Conservation (phyloP, 2,797 vertebrate genomes). For the Neosilurus mollespiculum region DNA sequence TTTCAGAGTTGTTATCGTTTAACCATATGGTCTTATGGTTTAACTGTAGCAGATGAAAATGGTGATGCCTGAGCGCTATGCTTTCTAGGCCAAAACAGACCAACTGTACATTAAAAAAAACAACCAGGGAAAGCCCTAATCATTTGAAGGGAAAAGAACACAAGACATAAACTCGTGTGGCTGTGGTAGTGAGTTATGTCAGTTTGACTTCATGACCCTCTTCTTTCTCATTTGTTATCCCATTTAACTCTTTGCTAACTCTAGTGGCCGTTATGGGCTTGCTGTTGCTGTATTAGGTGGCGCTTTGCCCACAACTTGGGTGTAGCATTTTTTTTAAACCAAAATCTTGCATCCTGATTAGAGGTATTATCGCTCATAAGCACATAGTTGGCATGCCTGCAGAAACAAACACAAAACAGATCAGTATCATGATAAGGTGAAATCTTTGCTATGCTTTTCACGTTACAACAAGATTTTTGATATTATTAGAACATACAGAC, state of each 20-base stretch:
- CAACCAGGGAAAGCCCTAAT: not conserved
- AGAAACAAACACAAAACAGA: no score
- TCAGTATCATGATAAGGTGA: no score
- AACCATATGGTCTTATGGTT: not conserved
- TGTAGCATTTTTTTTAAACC: not conserved
- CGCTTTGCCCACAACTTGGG: not conserved
- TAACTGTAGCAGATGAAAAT: not conserved
- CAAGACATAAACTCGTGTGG: not conserved
- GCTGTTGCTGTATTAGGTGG: constrained; percentile 18
- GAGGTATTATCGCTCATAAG: not conserved
- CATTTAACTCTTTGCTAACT: not conserved
- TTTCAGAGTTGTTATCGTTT: not conserved
- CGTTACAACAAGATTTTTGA: no score
- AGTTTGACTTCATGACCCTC: not conserved
- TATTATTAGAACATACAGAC: no score
- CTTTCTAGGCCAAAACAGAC: not conserved
- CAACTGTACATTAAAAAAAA: no score
- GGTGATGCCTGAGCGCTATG: not conserved
- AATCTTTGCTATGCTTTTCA: no score
- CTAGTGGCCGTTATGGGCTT: not conserved
- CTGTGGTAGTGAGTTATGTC: not conserved
- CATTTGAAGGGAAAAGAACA: not conserved
- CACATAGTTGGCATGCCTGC: not conserved
- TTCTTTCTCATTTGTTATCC: not conserved
- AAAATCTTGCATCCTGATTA: not conserved